phyloP scores from a whole-genome alignment of 2,797 vertebrate species.

The Acipenser oxyrinchus region DNA sequence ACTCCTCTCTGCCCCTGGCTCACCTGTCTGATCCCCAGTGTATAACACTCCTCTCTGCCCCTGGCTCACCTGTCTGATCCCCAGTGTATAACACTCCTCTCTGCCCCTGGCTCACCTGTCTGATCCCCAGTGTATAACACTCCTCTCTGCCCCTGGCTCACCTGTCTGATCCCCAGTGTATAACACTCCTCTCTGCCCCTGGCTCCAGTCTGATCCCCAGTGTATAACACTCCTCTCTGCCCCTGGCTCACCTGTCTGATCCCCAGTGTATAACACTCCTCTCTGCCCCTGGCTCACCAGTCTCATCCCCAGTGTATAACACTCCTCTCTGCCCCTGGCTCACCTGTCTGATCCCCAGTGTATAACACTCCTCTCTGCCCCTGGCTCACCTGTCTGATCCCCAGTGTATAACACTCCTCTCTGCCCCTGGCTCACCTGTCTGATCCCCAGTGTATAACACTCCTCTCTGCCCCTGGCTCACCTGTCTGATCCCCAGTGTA shows the following conservation, averaged over 20 bases:
- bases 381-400: conserved; percentile 68
- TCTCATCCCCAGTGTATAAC: too few relatives aligned
- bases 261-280: too few relatives aligned
- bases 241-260: conserved; percentile 64
- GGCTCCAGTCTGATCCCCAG: too few relatives aligned
- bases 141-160: conserved; percentile 34
- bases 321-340: conserved; percentile 12
- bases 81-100: too few relatives aligned
- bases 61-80: conserved; percentile 68
- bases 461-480: conserved; percentile 34
- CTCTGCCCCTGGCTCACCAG: conserved; percentile 49
- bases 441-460: too few relatives aligned
- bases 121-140: too few relatives aligned
- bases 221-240: too few relatives aligned
- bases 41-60: too few relatives aligned
- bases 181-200: too few relatives aligned
- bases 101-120: conserved; percentile 57
- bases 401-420: too few relatives aligned
- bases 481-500: conserved; percentile 54
- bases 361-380: too few relatives aligned
- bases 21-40: conserved; percentile 65
- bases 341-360: conserved; percentile 65
- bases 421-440: conserved; percentile 57
- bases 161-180: conserved; percentile 54
- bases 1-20: conserved; percentile 12